Conservation (phyloP, 2,888 invertebrate species). For the Aphidoletes aphidimyza region DNA sequence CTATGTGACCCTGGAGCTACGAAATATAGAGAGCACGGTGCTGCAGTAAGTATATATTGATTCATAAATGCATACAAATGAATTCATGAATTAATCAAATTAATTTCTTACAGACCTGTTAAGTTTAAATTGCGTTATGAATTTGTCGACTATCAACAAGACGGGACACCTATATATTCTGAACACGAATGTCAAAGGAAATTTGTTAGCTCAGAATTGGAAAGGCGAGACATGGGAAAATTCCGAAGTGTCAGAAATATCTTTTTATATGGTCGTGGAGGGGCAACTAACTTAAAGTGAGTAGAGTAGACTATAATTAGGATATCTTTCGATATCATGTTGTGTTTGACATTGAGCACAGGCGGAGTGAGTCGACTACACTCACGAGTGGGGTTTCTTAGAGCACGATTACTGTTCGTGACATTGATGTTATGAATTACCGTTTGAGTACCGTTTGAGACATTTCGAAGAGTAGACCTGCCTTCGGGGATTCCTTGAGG, state of each 20-base stretch:
- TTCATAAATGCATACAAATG: background rate
- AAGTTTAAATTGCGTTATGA: conserved; percentile 88
- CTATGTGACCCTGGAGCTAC: conserved; percentile 82
- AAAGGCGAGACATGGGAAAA: conserved; percentile 72
- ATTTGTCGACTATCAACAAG: conserved; percentile 88
- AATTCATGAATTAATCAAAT: background rate
- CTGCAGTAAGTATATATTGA: conserved; percentile 72
- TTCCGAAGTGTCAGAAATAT: conserved; percentile 85
- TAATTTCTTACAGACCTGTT: conserved; percentile 72
- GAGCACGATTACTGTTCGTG: too few relatives aligned
- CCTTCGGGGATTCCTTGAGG: too few relatives aligned
- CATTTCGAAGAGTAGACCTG: too few relatives aligned
- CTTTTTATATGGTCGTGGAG: conserved; percentile 87
- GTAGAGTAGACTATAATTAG: conserved; percentile 52
- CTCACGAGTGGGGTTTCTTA: too few relatives aligned
- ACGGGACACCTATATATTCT: conserved; percentile 79
- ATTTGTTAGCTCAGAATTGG: conserved; percentile 74
- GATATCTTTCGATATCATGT: too few relatives aligned
- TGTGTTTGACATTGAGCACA: too few relatives aligned
- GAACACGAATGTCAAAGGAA: conserved; percentile 76
- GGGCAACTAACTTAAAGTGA: conserved; percentile 82
- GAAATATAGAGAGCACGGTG: conserved; percentile 84
- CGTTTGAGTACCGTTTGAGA: too few relatives aligned
- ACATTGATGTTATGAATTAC: too few relatives aligned
- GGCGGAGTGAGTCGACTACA: too few relatives aligned